Evolutionary conservation across 37 sponge, comb jelly and placozoan species (phyloP).

Genomic region (Beroe forskalii): DNA sequence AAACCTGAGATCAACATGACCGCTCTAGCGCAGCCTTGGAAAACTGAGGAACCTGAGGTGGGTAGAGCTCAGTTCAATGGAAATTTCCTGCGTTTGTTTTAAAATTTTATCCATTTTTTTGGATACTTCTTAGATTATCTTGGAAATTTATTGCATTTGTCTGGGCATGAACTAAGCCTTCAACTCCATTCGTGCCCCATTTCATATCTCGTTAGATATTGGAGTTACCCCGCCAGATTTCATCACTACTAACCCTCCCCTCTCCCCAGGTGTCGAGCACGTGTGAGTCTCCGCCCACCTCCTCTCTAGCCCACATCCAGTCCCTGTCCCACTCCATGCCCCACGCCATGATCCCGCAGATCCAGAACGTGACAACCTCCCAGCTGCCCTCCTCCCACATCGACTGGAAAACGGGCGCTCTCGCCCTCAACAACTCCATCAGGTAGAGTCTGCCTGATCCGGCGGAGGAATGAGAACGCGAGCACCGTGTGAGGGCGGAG

Average conservation of each 20-base stretch:
- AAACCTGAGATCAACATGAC: conserved; percentile 43
- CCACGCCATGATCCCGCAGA: conserved; percentile 64
- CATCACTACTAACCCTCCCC: too few species aligned
- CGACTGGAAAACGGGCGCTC: conserved; percentile 51
- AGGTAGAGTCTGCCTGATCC: not conserved
- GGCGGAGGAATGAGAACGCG: too few species aligned
- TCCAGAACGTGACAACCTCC: conserved; percentile 60
- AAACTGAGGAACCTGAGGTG: conserved; percentile 47
- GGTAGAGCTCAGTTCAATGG: not conserved
- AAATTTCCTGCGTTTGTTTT: not conserved
- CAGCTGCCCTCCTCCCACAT: conserved; percentile 40
- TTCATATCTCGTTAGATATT: too few species aligned
- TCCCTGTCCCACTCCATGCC: conserved; percentile 61
- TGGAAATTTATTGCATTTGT: too few species aligned
- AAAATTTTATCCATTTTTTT: not conserved
- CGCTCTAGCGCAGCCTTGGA: conserved; percentile 52
- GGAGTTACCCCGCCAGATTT: too few species aligned
- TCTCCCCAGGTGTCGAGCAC: conserved; percentile 24
- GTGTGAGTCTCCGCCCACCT: conserved; percentile 59
- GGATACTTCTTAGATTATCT: too few species aligned
- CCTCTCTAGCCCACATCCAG: conserved; percentile 60
- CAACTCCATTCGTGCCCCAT: too few species aligned
- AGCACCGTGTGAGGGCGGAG: not conserved
- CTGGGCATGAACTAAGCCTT: too few species aligned
- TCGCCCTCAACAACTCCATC: conserved; percentile 53